Base-by-base conservation (phyloP, 1,140 invertebrate species). In the Leptinotarsa texana region DNA sequence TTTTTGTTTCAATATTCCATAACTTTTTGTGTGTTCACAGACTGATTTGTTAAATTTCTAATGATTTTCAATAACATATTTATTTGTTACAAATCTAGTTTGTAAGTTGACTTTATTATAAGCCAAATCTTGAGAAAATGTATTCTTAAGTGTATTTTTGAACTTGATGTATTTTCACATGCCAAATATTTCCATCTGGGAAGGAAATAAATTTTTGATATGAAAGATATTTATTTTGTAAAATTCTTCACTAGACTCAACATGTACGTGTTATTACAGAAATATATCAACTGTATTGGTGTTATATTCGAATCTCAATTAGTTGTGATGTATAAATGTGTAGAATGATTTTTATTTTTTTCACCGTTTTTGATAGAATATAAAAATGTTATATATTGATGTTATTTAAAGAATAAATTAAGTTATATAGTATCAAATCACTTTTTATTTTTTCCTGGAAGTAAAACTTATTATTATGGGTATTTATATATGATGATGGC, bases 201-300 rank as follows among this genome's bases (percentile, higher is more conserved):
- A 69, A 51, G 68, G 57, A 76, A 75, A 51, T 61, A 69, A 63
- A 71, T 75, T 75, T 75, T 75, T 69, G 21, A 75, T 70, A 75
- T 65, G 51, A 69, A 67, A 48, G 47, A 47, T 71, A 71, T 69
- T 75, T 75, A 75, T 75, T 75, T 75, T 68, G 13, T 68, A 21
- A 68, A 68, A 68, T 68, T 68, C 24, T 68, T 42, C n/a, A 47
- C 66, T 57, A n/a, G n/a, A 57, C n/a, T 57, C 33, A 42, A 42
- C 8, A 33, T 11, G 33, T 42, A 1, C 0, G 33, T 42, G 8
- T 42, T 8, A 11, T 11, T 42, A 42, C 8, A 42, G 8, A 42
- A 42, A 42, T 42, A 11, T 42, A 42, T 42, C 8, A 11, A 42
- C 8, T 42, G 33, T 42, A 42, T 42, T 42, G 33, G 33, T 42